A percentile compares a stretch with the other conserved stretches of the same genome.
phyloP scores from a whole-genome alignment of 2,888 invertebrate genomes.

The Nephrotoma flavescens region DNA sequence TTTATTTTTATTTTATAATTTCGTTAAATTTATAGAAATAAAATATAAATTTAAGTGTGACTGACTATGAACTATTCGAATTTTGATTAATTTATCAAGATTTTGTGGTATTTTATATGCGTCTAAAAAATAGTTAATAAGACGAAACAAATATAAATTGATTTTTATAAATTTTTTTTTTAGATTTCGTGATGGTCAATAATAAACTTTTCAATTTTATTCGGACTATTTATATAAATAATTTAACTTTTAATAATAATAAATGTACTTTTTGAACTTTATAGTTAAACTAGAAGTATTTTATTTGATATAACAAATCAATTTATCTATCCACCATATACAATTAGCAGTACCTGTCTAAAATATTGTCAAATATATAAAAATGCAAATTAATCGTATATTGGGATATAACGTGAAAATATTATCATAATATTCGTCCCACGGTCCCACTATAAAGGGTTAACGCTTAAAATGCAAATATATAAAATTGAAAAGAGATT shows the following conservation, averaged over 20 bases:
- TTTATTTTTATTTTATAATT: not conserved
- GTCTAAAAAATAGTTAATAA: not conserved
- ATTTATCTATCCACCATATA: not conserved
- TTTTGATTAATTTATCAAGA: conserved; percentile 3
- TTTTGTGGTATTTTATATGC: not conserved
- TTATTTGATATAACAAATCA: not conserved
- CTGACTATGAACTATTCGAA: conserved; percentile 1
- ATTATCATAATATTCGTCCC: not conserved
- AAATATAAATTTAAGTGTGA: not conserved
- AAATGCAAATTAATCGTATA: not conserved
- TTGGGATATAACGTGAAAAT: not conserved
- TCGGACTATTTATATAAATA: not conserved
- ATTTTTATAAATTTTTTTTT: not conserved
- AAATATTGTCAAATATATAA: not conserved
- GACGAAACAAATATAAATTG: not conserved
- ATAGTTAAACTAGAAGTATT: not conserved
- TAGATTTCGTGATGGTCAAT: not conserved
- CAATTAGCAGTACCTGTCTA: not conserved
- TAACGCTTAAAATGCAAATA: not conserved
- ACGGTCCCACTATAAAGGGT: not conserved
- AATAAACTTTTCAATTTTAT: not conserved
- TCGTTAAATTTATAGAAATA: not conserved
- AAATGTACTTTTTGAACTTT: not conserved
- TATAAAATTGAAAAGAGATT: not conserved
- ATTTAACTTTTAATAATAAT: not conserved